These are phyloP conservation scores for Hystrix cristata DNA, from an alignment of 2,113 vertebrate genomes.

Conservation along the genomic window DNA sequence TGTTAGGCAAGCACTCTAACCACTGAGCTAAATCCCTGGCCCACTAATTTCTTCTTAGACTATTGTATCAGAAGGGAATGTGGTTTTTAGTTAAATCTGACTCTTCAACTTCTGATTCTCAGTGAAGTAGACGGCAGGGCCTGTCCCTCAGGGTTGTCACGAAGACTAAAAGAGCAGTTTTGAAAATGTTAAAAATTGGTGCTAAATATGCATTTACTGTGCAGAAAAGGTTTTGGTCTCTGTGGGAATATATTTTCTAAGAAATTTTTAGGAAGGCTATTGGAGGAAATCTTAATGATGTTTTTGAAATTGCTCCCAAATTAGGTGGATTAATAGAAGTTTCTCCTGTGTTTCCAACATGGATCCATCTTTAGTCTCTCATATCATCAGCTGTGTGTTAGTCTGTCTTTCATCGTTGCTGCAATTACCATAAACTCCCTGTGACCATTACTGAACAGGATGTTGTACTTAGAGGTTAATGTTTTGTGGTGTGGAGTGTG, in stretches of 20 bases:
- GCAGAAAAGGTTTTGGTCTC: conserved; percentile 5
- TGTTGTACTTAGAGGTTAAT: background rate
- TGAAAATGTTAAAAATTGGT: conserved; percentile 47
- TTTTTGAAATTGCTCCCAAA: conserved; percentile 44
- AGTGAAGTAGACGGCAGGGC: background rate
- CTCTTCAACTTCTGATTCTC: background rate
- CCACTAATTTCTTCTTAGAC: background rate
- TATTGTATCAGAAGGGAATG: background rate
- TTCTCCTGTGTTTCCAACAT: fast-evolving
- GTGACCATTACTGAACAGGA: background rate
- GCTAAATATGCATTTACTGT: background rate
- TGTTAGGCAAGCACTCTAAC: too few relatives aligned
- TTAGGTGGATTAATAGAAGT: background rate
- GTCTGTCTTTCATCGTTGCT: conserved; percentile 26
- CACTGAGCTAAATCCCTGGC: too few relatives aligned
- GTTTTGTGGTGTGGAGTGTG: background rate
- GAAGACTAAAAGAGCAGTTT: conserved; percentile 17
- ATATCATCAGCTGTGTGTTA: background rate
- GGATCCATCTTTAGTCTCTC: background rate
- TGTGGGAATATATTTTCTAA: background rate
- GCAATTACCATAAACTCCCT: background rate
- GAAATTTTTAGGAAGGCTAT: background rate
- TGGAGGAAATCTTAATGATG: background rate
- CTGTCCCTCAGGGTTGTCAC: background rate
- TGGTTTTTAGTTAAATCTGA: conserved; percentile 16